Evolutionary conservation across 2,888 invertebrate species (phyloP), one percentile per base, ranked within the genome.

Genomic region (Diplazon laetatorius): DNA sequence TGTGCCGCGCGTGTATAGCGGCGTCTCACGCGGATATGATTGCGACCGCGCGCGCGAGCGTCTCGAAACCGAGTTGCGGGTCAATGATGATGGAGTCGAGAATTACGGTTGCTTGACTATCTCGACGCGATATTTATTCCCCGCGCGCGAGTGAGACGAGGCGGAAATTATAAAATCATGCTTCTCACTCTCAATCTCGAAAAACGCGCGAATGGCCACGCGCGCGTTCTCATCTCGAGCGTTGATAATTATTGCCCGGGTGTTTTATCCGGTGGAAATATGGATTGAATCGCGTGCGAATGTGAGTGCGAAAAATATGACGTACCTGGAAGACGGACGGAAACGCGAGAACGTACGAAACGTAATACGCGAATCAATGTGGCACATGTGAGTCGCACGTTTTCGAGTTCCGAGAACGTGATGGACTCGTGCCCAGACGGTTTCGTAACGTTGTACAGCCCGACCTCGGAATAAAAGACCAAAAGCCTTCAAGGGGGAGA

Each of bases 141-240:
- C n/a, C 35, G 39, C 22, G 42, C n/a, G 30, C 50, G 22, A 12
- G 12, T 35, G 52, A 25, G 16, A 83, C 80, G 79, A 75, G 60
- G 76, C 22, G 81, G 83, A 84, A 85, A n/a, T n/a, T n/a, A n/a
- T 84, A 83, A 84, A 85, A 85, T 84, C n/a, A n/a, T 79, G 69
- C 30, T 62, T 66, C 72, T 68, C 62, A 62, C 66, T 71, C 71
- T 68, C 76, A 50, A 69, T 57, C 55, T 70, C 42, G 10, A 14
- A 70, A 69, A 82, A 80, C 65, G 48, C 66, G 52, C 55, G 73
- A 80, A 68, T 80, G 68, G 75, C 83, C 81, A 52, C 46, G 42
- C 16, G 62, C 35, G 60, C 35, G 71, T n/a, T n/a, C n/a, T n/a
- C n/a, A n/a, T n/a, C n/a, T n/a, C n/a, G n/a, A 6, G 50, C 69